Percentiles rank a stretch among this genome's conserved stretches.
phyloP scores from a whole-genome alignment of 2,113 vertebrate species.

The Calyptommatus sinebrachiatus region DNA sequence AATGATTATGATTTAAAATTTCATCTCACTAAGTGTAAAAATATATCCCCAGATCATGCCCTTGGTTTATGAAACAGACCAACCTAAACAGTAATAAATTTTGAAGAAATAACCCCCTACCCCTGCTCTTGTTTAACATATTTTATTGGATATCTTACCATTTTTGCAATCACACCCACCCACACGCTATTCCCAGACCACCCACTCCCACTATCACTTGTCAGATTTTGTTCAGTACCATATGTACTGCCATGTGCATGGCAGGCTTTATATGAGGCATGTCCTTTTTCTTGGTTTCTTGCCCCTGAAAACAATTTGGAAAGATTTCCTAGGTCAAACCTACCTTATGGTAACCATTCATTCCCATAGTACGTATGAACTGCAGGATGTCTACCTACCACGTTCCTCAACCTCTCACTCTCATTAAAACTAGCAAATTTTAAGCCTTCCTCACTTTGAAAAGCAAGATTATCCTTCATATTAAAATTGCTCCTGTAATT shows the following conservation, averaged over 20 bases:
- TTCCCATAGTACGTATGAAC: too few species aligned
- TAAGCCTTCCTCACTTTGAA: too few species aligned
- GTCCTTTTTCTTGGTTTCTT: conserved; percentile 3
- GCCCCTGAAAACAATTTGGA: neutral
- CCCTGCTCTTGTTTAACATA: conserved; percentile 5
- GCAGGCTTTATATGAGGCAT: neutral
- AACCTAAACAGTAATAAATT: conserved; percentile 1
- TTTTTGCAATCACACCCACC: conserved; percentile 11
- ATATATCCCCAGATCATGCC: conserved; percentile 8
- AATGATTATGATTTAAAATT: conserved; percentile 11
- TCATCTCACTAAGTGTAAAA: neutral
- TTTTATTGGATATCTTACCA: conserved; percentile 5
- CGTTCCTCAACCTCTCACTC: too few species aligned
- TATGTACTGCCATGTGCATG: conserved; percentile 11
- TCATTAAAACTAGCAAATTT: too few species aligned
- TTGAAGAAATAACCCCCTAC: neutral
- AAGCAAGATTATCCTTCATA: too few species aligned
- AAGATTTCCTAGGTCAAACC: neutral
- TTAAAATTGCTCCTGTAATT: too few species aligned
- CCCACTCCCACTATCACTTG: neutral
- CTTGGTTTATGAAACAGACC: conserved; percentile 16
- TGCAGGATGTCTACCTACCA: too few species aligned
- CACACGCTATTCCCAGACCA: conserved; percentile 19
- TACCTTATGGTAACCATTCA: neutral
- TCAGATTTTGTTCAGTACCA: conserved; percentile 10